Evolutionary conservation across 2,113 vertebrate genomes (phyloP), one percentile per base, ranked within the genome.

Genomic region (Paraplagusia blochii): DNA sequence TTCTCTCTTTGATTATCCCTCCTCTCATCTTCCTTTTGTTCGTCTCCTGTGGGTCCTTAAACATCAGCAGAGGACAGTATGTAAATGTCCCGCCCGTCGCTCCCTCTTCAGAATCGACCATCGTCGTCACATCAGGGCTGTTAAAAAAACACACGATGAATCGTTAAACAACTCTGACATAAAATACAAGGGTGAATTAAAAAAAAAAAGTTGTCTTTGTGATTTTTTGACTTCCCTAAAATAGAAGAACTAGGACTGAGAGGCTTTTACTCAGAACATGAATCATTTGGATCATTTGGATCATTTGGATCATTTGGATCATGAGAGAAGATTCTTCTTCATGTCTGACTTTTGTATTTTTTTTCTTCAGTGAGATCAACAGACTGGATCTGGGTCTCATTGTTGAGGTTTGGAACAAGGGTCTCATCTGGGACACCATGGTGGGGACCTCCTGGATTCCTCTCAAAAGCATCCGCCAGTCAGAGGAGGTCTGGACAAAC

Each of bases 401-500:
- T 45, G 94, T 99, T 58, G 96, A 99, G 76, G 95, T 99, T 33
- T 99, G 97, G 97, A 97, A 99, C 91, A 99, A 99, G 89, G 97
- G 97, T 14, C 91, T 98, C 53, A 98, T 98, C 80, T 98, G 96
- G 96, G 96, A 99, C 88, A 98, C 96, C 4, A 92, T 98, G 92
- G 89, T 99, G 77, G 97, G 97, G 17, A 98, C 94, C 0, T 81
- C 93, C 45, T 98, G 94, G 95, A 95, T 98, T 58, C 95, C 95
- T 29, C 85, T 98, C 54, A 92, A 92, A 75, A 90, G 88, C 42
- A 88, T 99, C 85, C 90, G 89, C 16, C 94, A 97, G 22, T 95
- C 95, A 0, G 94, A 98, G 53, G 93, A 99, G 95, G 97, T 98
- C 44, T 85, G 39, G 22, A 55, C 13, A 18, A 34, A 1, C 8